Evolutionary conservation across 2,113 vertebrate genomes (phyloP), one percentile per base, ranked within the genome.

Genomic region (Hippocampus guttulatus): DNA sequence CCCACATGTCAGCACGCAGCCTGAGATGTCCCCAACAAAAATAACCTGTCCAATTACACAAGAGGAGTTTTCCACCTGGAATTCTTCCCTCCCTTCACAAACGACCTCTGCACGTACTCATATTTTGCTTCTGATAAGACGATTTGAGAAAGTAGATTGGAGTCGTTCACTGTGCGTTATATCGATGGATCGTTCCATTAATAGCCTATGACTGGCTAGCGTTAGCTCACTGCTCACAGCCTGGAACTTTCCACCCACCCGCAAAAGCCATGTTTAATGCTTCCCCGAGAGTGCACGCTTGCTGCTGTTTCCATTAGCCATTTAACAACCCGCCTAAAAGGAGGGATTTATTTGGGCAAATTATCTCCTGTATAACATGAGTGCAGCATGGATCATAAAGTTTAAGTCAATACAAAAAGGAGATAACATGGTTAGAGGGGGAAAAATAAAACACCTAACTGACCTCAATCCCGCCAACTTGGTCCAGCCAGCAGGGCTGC

Each of bases 161-260:
- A 95, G 94, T 95, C 95, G 94, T 94, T 95, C 92, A 93, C 93
- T 92, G 94, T 95, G 93, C 90, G 94, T 95, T 97, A 96, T 95
- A 94, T 96, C 96, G 96, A 98, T 88, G 93, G 93, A 98, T 96
- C 92, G 92, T 93, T 95, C 93, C 93, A 95, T 95, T 95, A 94
- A 96, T 95, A 96, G 91, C 89, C 92, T 92, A 92, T 93, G 93
- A 95, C 94, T 93, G 92, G 90, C 87, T 92, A 92, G 90, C 86
- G 91, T 93, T 95, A 94, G 92, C 92, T 91, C 86, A 20, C 30
- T 94, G 93, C 92, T 91, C 87, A 27, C 18, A 21, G 82, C 92
- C 88, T 92, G 94, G 90, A 92, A 93, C 94, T 96, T 95, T 92
- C 92, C 92, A 94, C 93, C 94, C 90, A 92, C 52, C 40, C 40